Percentiles rank a stretch among this genome's conserved stretches.
These are phyloP conservation scores for Calyptomena viridis DNA, from an alignment of 2,113 vertebrate genomes.

Conservation along the genomic window DNA sequence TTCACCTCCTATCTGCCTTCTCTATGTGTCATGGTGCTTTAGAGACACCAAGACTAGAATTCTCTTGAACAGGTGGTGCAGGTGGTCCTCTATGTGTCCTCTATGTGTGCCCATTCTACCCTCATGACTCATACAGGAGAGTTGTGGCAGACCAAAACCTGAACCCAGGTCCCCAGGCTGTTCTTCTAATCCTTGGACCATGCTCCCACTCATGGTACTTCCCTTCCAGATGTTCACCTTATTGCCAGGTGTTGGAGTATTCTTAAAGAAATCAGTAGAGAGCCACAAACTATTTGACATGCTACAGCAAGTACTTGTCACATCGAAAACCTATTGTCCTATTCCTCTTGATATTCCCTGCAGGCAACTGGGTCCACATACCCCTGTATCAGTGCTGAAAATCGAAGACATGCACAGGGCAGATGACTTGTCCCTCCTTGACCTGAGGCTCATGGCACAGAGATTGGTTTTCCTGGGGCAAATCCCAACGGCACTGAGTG, in stretches of 20 bases:
- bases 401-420: too few relatives aligned
- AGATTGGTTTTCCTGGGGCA: neutral
- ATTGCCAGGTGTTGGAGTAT: neutral
- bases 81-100: neutral
- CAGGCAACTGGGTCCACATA: neutral
- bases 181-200: neutral
- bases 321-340: neutral
- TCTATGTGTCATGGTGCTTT: neutral
- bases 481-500: neutral
- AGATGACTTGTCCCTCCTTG: neutral
- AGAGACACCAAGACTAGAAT: neutral
- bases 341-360: neutral
- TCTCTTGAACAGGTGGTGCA: neutral
- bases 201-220: neutral
- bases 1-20: neutral
- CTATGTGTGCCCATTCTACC: fast-evolving
- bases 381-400: neutral
- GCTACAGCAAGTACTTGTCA: neutral
- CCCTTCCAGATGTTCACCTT: neutral
- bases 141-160: neutral
- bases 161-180: neutral
- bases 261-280: neutral
- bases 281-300: neutral
- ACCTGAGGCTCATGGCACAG: neutral
- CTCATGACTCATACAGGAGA: neutral